phyloP scores from a whole-genome alignment of 1,140 invertebrate species.

The Micrasema longulum region DNA sequence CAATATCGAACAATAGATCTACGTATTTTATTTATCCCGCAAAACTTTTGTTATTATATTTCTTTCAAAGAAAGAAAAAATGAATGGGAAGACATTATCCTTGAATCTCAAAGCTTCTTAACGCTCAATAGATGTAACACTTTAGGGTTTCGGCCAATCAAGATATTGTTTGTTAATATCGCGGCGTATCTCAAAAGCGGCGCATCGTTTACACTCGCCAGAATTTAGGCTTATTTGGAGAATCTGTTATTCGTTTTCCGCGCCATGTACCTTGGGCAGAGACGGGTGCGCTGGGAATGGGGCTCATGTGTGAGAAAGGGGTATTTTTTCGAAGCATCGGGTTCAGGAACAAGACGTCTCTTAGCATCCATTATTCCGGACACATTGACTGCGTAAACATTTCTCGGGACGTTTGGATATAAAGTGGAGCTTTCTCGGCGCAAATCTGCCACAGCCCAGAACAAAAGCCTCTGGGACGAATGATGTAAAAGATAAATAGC shows the following conservation, averaged over 20 bases:
- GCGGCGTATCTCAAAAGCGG: not conserved
- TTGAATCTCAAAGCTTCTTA: not conserved
- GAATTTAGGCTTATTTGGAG: not conserved
- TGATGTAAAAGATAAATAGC: conserved; percentile 52
- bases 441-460: conserved; percentile 16
- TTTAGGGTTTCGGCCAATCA: not conserved
- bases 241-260: not conserved
- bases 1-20: too few species aligned
- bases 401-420: conserved; percentile 17
- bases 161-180: not conserved
- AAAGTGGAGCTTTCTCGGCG: conserved; percentile 19
- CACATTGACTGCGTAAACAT: conserved; percentile 30
- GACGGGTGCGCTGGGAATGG: not conserved
- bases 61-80: too few species aligned
- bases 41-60: too few species aligned
- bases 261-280: not conserved
- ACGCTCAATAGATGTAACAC: not conserved
- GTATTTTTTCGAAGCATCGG: conserved; percentile 28
- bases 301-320: conserved; percentile 3
- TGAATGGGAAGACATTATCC: too few species aligned
- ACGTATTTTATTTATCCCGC: too few species aligned
- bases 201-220: not conserved
- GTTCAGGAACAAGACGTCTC: conserved; percentile 32
- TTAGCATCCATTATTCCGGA: conserved; percentile 34
- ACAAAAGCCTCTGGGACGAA: conserved; percentile 38